Conservation (phyloP, 2,888 invertebrate species). For the Sepioteuthis lessoniana region DNA sequence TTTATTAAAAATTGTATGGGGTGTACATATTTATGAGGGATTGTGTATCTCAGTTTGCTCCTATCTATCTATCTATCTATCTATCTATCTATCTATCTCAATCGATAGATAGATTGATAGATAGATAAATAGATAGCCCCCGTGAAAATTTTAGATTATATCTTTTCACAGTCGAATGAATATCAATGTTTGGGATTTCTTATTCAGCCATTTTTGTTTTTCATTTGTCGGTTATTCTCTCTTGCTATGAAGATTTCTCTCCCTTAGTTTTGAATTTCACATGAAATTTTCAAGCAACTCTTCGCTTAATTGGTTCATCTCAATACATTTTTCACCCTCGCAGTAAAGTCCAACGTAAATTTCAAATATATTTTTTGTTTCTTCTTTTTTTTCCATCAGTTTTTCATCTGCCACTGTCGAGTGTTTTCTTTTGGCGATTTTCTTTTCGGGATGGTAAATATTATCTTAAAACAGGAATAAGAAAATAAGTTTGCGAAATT, state of each 20-base stretch:
- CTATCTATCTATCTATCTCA: too few species aligned
- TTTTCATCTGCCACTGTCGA: background rate
- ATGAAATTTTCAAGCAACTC: background rate
- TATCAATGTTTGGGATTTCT: background rate
- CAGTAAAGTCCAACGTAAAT: background rate
- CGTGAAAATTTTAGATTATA: background rate
- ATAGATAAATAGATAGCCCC: background rate
- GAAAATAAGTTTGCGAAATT: background rate
- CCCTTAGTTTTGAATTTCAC: background rate
- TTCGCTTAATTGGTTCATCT: background rate
- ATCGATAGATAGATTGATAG: background rate
- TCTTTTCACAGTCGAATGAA: background rate
- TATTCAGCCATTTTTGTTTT: background rate
- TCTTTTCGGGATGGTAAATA: background rate
- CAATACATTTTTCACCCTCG: background rate
- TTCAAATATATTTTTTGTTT: background rate
- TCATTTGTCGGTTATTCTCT: background rate
- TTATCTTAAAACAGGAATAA: background rate
- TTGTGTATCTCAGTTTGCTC: too few species aligned
- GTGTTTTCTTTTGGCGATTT: background rate
- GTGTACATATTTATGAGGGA: too few species aligned
- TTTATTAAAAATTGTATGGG: too few species aligned
- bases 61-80: too few species aligned
- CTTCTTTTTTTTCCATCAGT: background rate
- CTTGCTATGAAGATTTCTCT: background rate